These are phyloP conservation scores for Puffinus mauretanicus DNA, from an alignment of 2,113 vertebrate species.

Conservation along the genomic window DNA sequence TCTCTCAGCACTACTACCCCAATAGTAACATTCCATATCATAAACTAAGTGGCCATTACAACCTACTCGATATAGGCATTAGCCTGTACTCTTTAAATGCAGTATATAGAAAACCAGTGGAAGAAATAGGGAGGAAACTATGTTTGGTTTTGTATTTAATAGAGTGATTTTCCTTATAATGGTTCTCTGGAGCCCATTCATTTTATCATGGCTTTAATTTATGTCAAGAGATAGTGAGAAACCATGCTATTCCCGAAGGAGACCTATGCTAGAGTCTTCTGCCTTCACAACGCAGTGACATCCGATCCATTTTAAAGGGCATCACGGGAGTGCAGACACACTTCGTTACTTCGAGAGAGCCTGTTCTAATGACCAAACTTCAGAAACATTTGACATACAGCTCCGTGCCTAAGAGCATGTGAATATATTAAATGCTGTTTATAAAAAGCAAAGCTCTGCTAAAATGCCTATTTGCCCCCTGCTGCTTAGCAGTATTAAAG, in stretches of 20 bases:
- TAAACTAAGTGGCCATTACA: neutral
- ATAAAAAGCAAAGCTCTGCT: constrained; percentile 70
- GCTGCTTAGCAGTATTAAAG: constrained; percentile 74
- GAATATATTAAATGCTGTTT: constrained; percentile 70
- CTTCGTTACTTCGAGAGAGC: neutral
- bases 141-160: constrained; percentile 12
- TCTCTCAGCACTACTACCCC: neutral
- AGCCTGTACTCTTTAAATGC: neutral
- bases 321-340: neutral
- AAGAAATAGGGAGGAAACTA: constrained; percentile 18
- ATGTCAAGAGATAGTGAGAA: constrained; percentile 6
- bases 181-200: neutral
- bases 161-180: constrained; percentile 24
- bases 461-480: constrained; percentile 73
- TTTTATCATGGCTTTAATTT: constrained; percentile 60
- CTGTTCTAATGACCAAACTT: constrained; percentile 28
- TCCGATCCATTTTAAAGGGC: neutral
- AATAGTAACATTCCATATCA: neutral
- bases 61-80: neutral
- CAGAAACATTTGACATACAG: constrained; percentile 37
- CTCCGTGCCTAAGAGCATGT: constrained; percentile 1
- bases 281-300: neutral
- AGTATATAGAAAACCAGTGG: neutral
- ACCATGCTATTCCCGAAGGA: neutral
- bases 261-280: neutral